Percentiles rank a stretch among this genome's conserved stretches.
Evolutionary conservation across 35 echinoderm and acorn worm genomes (phyloP).

Genomic region (Heliocidaris erythrogramma): DNA sequence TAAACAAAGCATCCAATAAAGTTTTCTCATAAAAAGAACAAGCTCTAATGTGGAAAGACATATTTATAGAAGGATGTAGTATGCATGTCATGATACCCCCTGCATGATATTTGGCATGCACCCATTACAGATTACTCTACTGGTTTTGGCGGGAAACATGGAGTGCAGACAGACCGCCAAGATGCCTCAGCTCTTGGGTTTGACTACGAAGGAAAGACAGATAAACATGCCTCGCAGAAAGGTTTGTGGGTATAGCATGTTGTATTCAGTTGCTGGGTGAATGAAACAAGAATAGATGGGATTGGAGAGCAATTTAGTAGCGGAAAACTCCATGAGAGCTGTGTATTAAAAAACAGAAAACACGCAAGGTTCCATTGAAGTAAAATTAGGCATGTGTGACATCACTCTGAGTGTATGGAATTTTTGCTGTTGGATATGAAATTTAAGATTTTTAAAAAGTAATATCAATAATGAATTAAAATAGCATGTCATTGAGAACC

Average conservation of each 20-base stretch:
- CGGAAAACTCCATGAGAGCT: not conserved
- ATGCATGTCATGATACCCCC: not conserved
- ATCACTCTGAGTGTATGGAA: no score
- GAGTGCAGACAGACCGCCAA: conserved; percentile 81
- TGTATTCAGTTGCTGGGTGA: not conserved
- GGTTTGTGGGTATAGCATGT: conserved; percentile 28
- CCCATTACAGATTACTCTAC: conserved; percentile 66
- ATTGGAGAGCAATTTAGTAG: not conserved
- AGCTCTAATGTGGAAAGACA: no score
- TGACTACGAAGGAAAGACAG: conserved; percentile 71
- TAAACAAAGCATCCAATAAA: no score
- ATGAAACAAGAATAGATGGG: not conserved
- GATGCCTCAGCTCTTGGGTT: conserved; percentile 75
- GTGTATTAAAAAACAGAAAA: no score
- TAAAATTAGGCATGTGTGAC: no score
- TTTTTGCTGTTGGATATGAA: no score
- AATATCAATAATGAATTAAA: no score
- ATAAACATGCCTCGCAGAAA: conserved; percentile 88
- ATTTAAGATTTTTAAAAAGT: no score
- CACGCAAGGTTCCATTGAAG: no score
- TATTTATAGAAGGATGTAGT: no score
- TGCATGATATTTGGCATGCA: not conserved
- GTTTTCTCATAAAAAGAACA: no score
- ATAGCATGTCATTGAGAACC: no score
- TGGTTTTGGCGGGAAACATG: conserved; percentile 92